These are phyloP conservation scores for Leptobrachium ailaonicum DNA, from an alignment of 2,113 vertebrate species.

Conservation along the genomic window DNA sequence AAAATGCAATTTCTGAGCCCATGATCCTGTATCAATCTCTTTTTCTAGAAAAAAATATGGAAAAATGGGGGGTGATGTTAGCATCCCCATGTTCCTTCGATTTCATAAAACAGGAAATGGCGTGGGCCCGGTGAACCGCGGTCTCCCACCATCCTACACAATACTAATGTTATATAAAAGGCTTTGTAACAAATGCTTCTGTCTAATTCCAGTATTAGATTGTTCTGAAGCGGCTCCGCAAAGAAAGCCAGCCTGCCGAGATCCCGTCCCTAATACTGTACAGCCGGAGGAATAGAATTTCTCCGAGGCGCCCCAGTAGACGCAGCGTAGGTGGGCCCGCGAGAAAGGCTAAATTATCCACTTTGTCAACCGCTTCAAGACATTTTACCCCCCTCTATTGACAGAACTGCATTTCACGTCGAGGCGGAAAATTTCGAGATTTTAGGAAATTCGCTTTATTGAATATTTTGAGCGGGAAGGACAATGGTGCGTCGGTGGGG, in stretches of 20 bases:
- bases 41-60: background rate
- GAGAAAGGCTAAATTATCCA: conserved; percentile 13
- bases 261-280: background rate
- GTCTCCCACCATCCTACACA: conserved; percentile 10
- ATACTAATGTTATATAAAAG: conserved; percentile 11
- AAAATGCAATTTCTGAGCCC: background rate
- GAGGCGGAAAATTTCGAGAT: background rate
- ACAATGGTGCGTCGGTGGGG: too few species aligned
- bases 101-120: conserved; percentile 24
- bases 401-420: background rate
- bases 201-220: conserved; percentile 41
- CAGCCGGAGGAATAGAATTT: conserved; percentile 10
- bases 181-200: conserved; percentile 30
- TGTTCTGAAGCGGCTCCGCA: conserved; percentile 15
- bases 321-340: conserved; percentile 3
- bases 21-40: background rate
- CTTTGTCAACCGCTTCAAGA: background rate
- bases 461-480: too few species aligned
- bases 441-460: background rate
- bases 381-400: background rate
- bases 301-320: background rate
- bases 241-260: conserved; percentile 17
- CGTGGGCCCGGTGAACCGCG: conserved; percentile 4
- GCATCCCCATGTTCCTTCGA: conserved; percentile 4
- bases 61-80: conserved; percentile 1